Evolutionary conservation across 2,888 invertebrate genomes (phyloP), one percentile per base, ranked within the genome.

Genomic region (Ectemnius lituratus): DNA sequence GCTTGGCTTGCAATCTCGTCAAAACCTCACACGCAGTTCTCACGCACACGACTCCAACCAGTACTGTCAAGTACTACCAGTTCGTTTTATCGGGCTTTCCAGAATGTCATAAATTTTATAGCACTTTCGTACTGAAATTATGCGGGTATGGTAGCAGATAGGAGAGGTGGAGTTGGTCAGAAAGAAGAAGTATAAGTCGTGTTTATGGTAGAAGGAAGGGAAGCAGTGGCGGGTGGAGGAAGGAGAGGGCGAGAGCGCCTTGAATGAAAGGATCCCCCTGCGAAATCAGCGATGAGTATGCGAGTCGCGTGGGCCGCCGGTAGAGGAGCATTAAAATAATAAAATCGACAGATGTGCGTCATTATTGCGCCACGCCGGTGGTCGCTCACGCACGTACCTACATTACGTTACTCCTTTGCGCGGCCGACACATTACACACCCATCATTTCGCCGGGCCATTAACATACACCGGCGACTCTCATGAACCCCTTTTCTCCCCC

Each of bases 331-430:
- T 88, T 88, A 88, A 88, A 88, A 88, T 88, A 88, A 88, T 88
- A 88, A 88, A 88, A 88, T 86, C 85, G 86, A 84, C 83, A 87
- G 87, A 87, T 85, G 88, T 88, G 88, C 87, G 88, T 88, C 87
- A 88, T 88, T 88, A 88, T 88, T 87, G 86, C 84, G 78, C 88
- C 76, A 86, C 88, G 84, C 81, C 77, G 88, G 88, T 88, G 88
- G 88, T 87, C 88, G 73, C 13, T 56, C 72, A 27, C 37, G 64
- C 64, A 27, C 73, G 60, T 78, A 57, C 62, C 18, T 47, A 37
- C 65, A 68, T 75, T 67, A 61, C 62, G 45, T 67, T 52, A 46
- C 64, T 59, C 73, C 77, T 80, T 84, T 76, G 83, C 84, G 78
- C 79, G 71, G 81, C 80, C 79, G 81, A 81, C 84, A 83, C 86